phyloP scores from a whole-genome alignment of 2,797 vertebrate species.

The Chaunax sp. region DNA sequence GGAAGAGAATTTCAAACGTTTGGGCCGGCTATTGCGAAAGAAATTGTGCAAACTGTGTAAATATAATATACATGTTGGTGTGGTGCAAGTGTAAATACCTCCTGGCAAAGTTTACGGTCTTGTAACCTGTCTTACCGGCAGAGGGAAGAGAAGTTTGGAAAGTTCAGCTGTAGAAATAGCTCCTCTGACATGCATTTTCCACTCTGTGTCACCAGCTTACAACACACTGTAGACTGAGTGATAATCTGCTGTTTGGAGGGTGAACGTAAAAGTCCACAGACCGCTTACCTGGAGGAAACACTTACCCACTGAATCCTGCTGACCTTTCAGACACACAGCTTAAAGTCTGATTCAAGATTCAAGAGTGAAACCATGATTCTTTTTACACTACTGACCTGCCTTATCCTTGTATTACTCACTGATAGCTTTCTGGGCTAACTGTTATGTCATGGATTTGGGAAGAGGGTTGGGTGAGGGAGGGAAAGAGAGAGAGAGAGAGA shows the following conservation, averaged over 20 bases:
- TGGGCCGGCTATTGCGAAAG: no score
- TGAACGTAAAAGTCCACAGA: constrained; percentile 23
- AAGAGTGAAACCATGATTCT: not conserved
- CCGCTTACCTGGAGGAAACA: constrained; percentile 24
- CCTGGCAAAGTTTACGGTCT: constrained; percentile 21
- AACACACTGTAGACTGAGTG: constrained; percentile 22
- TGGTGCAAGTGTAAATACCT: not conserved
- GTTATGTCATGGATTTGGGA: constrained; percentile 73
- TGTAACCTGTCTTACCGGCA: constrained; percentile 50
- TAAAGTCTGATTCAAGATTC: constrained; percentile 24
- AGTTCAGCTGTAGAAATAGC: constrained; percentile 59
- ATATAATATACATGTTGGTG: not conserved
- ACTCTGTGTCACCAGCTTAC: constrained; percentile 42
- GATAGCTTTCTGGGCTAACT: constrained; percentile 54
- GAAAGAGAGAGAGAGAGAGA: constrained; percentile 28
- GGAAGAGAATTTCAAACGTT: no score
- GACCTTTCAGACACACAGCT: constrained; percentile 11
- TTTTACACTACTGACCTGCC: not conserved
- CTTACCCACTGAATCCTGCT: constrained; percentile 12
- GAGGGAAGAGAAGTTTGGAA: constrained; percentile 64
- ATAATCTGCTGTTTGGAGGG: constrained; percentile 46
- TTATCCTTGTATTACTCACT: constrained; percentile 27
- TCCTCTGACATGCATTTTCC: constrained; percentile 65
- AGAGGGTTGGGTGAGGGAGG: constrained; percentile 47
- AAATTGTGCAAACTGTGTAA: not conserved